Evolutionary conservation across 2,888 invertebrate genomes (phyloP), one percentile per base, ranked within the genome.

Genomic region (Microctonus hyperodae): DNA sequence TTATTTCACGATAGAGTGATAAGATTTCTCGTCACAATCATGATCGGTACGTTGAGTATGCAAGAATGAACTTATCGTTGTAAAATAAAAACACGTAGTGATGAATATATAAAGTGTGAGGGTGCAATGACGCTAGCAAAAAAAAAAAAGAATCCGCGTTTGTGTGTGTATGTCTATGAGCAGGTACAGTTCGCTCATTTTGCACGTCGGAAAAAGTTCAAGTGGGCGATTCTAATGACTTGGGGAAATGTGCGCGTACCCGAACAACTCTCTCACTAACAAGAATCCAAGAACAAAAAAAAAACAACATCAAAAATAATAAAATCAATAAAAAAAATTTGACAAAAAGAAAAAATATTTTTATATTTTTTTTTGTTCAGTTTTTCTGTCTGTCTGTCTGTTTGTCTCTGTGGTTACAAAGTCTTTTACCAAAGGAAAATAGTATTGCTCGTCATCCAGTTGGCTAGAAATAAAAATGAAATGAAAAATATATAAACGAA

Each of bases 141-240:
- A 7, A 22, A n/a, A 6, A 2, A 2, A 48, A 4, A 44, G 6
- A 16, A 44, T 6, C 13, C 44, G 22, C 5, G 40, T 40, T 1
- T 40, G 2, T 40, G 10, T 40, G 40, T 40, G 10, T 40, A 40
- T 40, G 9, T 40, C n/a, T 40, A 3, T 3, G 13, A 6, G 13
- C 16, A 40, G 40, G 40, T 40, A 16, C 3, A 7, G 33, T 48
- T 44, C 51, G 63, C 64, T 25, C 53, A 35, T 53, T 51, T 57
- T 57, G 61, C 56, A 58, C 66, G 56, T 64, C 73, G 67, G 74
- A 76, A 77, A n/a, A n/a, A 77, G 76, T 76, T 76, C 73, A 72
- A 71, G 70, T 71, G 65, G 70, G 60, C 71, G 69, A 70, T 69
- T 71, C 75, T 76, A 76, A 76, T 76, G 73, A 77, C 73, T 73